Conservation (phyloP, 1,140 invertebrate genomes). For the Euwallacea similis region DNA sequence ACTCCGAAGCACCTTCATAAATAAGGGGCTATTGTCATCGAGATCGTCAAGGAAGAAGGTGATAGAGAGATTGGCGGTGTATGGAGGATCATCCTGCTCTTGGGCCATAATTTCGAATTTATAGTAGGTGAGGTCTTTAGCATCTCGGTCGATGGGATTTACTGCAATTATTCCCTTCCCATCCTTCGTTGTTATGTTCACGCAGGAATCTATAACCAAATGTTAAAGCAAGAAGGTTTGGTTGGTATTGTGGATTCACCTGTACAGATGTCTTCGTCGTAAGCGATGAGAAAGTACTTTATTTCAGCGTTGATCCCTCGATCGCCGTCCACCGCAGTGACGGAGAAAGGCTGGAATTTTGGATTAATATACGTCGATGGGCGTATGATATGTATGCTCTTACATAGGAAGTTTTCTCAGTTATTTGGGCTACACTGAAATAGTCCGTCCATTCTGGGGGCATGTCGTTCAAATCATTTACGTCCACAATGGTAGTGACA, state of each 20-base stretch:
- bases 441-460: conserved; percentile 56
- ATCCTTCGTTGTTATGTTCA: conserved; percentile 49
- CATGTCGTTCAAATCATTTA: conserved; percentile 58
- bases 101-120: conserved; percentile 55
- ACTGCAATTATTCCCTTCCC: conserved; percentile 56
- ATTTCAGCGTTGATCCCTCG: conserved; percentile 58
- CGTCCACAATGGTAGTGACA: conserved; percentile 55
- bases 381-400: not conserved
- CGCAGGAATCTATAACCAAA: conserved; percentile 34
- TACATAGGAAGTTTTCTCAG: conserved; percentile 19
- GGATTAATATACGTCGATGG: not conserved
- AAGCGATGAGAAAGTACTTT: conserved; percentile 52
- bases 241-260: conserved; percentile 21
- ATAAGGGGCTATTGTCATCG: conserved; percentile 58
- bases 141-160: conserved; percentile 58
- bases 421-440: conserved; percentile 28
- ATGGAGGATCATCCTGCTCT: conserved; percentile 55
- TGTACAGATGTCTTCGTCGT: conserved; percentile 35
- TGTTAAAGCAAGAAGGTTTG: not conserved
- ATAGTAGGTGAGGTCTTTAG: conserved; percentile 58
- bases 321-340: conserved; percentile 61
- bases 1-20: conserved; percentile 7
- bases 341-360: conserved; percentile 47
- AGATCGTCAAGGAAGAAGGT: conserved; percentile 60
- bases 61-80: conserved; percentile 50